Percentiles rank a stretch among this genome's conserved stretches.
These are phyloP conservation scores for Enteromius treurensis DNA, from an alignment of 2,797 vertebrate genomes.

Conservation along the genomic window DNA sequence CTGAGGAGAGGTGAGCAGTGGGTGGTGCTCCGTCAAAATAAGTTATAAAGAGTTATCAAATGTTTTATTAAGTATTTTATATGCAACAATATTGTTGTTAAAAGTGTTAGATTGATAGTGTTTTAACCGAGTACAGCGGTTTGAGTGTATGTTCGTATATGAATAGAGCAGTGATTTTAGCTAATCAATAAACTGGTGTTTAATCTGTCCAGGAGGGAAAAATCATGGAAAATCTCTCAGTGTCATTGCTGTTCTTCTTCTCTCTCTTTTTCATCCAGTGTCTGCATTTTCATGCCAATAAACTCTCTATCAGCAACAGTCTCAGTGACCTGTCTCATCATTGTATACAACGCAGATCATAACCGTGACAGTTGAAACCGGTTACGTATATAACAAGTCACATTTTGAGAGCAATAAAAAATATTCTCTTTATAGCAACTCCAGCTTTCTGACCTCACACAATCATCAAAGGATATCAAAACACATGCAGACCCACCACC, in stretches of 20 bases:
- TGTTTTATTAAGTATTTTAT: background rate
- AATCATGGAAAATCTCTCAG: too few species aligned
- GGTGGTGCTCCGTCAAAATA: background rate
- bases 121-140: too few species aligned
- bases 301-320: too few species aligned
- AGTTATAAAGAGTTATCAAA: background rate
- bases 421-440: slow-evolving; percentile 14
- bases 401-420: slow-evolving; percentile 16
- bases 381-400: slow-evolving; percentile 1
- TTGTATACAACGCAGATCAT: background rate
- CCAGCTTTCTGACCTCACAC: slow-evolving; percentile 10
- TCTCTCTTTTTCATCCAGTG: too few species aligned
- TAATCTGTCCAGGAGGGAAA: too few species aligned
- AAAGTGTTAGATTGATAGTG: too few species aligned
- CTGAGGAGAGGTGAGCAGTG: background rate
- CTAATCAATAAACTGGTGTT: too few species aligned
- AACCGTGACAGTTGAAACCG: background rate
- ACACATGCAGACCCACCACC: slow-evolving; percentile 15
- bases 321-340: too few species aligned
- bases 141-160: too few species aligned
- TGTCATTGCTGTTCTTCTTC: too few species aligned
- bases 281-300: too few species aligned
- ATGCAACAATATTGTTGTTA: background rate
- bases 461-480: slow-evolving; percentile 28
- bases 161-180: too few species aligned